A percentile compares a stretch with the other conserved stretches of the same genome.
Conservation (phyloP, 2,113 vertebrate species). For the Spea multiplicata region DNA sequence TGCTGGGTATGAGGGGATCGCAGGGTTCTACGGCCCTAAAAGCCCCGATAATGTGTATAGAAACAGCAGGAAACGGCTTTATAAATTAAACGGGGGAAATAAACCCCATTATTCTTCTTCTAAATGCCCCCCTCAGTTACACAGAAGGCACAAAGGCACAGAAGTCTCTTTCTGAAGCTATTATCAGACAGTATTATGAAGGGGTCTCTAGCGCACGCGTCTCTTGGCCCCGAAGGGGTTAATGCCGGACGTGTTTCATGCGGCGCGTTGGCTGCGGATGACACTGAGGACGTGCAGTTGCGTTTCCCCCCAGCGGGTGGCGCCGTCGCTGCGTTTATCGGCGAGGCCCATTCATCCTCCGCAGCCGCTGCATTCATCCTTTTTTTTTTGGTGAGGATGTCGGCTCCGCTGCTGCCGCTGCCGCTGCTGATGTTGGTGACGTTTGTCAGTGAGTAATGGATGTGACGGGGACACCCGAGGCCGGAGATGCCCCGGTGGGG, state of each 20-base stretch:
- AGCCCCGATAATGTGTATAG: no score
- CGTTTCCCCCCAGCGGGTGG: slow-evolving; percentile 17
- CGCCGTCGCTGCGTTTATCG: neutral
- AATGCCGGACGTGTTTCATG: no score
- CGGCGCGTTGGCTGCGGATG: neutral
- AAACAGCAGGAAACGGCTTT: no score
- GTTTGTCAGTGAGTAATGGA: slow-evolving; percentile 29
- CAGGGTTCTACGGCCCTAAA: no score
- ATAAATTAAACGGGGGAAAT: no score
- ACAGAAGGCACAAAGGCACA: neutral
- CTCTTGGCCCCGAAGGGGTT: no score
- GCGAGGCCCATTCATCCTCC: slow-evolving; percentile 8
- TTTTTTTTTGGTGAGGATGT: neutral
- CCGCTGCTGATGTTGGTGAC: slow-evolving; percentile 14
- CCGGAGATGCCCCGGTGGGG: neutral
- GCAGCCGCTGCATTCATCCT: neutral
- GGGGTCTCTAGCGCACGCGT: no score
- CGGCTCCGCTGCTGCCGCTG: slow-evolving; percentile 7
- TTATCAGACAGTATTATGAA: neutral
- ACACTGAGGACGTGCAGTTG: neutral
- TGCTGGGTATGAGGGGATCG: no score
- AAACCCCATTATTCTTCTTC: no score
- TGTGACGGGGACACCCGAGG: neutral
- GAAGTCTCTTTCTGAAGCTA: neutral
- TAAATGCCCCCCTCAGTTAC: neutral